phyloP scores from a whole-genome alignment of 2,888 invertebrate species.

The Eurytoma adleriae region DNA sequence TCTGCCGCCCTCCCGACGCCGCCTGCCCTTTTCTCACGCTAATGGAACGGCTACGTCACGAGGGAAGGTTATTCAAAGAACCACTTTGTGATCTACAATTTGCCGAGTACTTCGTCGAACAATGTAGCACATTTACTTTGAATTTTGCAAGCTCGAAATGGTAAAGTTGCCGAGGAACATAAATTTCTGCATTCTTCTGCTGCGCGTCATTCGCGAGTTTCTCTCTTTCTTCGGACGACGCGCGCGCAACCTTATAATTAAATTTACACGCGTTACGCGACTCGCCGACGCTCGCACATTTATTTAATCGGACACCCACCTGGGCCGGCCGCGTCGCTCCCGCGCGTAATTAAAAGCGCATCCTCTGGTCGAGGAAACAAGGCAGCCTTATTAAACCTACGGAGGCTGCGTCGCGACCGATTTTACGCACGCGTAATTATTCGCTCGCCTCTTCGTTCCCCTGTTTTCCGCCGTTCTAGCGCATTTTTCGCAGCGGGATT shows the following conservation, averaged over 20 bases:
- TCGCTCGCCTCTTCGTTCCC: background rate
- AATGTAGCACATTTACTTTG: too few species aligned
- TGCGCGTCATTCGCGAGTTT: too few species aligned
- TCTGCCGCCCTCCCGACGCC: background rate
- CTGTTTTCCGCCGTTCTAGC: background rate
- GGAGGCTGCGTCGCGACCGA: constrained; percentile 5
- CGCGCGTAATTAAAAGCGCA: constrained; percentile 72
- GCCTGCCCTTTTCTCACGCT: background rate
- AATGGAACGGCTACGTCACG: background rate
- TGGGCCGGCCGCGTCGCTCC: background rate
- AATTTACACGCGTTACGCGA: constrained; percentile 70
- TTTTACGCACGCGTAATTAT: constrained; percentile 41
- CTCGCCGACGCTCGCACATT: constrained; percentile 54
- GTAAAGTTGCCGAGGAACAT: too few species aligned
- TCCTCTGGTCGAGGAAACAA: constrained; percentile 59
- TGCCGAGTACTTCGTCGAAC: too few species aligned
- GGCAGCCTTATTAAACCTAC: constrained; percentile 40
- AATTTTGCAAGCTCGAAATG: too few species aligned
- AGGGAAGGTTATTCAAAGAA: too few species aligned
- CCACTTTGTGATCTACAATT: too few species aligned
- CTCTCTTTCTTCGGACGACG: constrained; percentile 25
- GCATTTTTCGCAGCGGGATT: too few species aligned
- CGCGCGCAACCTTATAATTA: constrained; percentile 68
- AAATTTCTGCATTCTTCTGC: too few species aligned
- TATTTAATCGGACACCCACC: constrained; percentile 71